Conservation (phyloP, 2,113 vertebrate genomes). For the Zingel zingel region DNA sequence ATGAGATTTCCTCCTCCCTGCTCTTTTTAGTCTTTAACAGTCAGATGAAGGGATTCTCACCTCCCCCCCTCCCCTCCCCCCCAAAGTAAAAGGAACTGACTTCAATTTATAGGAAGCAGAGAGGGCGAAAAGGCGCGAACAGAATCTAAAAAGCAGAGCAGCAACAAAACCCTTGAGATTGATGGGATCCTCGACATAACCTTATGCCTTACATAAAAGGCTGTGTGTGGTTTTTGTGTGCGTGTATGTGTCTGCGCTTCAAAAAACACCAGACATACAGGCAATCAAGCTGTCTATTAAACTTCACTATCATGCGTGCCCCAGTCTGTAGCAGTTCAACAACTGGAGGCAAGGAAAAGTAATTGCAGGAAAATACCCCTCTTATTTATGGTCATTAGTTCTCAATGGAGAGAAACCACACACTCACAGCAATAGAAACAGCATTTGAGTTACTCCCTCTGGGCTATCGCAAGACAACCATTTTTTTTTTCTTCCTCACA, state of each 20-base stretch:
- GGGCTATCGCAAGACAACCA: constrained; percentile 20
- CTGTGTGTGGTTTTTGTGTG: background rate
- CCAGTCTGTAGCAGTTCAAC: constrained; percentile 28
- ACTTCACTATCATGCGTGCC: background rate
- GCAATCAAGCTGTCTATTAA: constrained; percentile 60
- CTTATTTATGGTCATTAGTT: constrained; percentile 68
- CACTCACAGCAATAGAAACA: constrained; percentile 33
- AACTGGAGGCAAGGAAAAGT: constrained; percentile 61
- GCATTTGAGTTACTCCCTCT: constrained; percentile 44
- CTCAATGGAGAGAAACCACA: constrained; percentile 57
- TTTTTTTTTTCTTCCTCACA: constrained; percentile 35
- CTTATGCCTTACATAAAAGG: constrained; percentile 28
- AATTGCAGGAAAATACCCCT: constrained; percentile 64
- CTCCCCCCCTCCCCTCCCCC: background rate
- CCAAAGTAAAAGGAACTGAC: constrained; percentile 24
- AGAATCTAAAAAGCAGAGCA: constrained; percentile 53
- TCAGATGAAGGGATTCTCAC: constrained; percentile 62
- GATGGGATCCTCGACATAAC: constrained; percentile 3
- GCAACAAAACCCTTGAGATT: constrained; percentile 16
- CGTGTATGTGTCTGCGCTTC: background rate
- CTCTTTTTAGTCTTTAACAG: constrained; percentile 61
- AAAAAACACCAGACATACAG: constrained; percentile 38
- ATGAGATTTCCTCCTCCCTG: constrained; percentile 67
- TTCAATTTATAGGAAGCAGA: constrained; percentile 59
- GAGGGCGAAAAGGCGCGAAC: constrained; percentile 31